Conservation (phyloP, 92 coral and sea anemone genomes). For the Micromussa lordhowensis region DNA sequence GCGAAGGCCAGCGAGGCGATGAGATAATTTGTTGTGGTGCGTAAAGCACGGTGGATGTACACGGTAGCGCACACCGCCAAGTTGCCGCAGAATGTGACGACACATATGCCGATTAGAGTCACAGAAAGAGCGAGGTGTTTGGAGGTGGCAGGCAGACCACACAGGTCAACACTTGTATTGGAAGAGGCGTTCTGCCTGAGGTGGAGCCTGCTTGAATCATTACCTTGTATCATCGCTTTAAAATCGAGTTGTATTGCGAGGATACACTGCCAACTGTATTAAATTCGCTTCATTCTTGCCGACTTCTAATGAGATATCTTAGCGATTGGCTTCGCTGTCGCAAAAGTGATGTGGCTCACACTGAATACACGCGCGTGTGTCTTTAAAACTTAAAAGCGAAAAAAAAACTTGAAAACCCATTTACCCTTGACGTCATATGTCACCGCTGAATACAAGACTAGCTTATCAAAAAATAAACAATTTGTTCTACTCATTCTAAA, state of each 20-base stretch:
- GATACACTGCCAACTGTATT: not conserved
- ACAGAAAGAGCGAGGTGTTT: constrained; percentile 57
- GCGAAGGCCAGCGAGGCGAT: constrained; percentile 84
- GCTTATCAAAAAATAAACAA: constrained; percentile 1
- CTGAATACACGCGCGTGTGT: constrained; percentile 3
- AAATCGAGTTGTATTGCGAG: not conserved
- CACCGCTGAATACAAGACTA: not conserved
- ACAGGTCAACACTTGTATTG: not conserved
- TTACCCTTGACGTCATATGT: constrained; percentile 18
- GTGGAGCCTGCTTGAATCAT: not conserved
- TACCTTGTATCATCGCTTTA: not conserved
- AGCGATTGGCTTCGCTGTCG: not conserved
- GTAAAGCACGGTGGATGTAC: constrained; percentile 58
- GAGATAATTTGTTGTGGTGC: constrained; percentile 75
- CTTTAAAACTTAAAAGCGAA: not conserved
- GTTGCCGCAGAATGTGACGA: constrained; percentile 72
- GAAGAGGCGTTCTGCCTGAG: not conserved
- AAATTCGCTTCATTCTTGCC: not conserved
- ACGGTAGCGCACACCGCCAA: constrained; percentile 72
- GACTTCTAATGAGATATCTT: not conserved
- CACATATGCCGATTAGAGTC: constrained; percentile 60
- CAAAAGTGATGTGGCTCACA: not conserved
- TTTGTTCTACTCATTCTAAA: constrained; percentile 5
- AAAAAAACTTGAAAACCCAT: not conserved
- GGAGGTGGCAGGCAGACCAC: constrained; percentile 5